phyloP scores from a whole-genome alignment of 2,888 invertebrate species.

The Teinopalpus imperialis region DNA sequence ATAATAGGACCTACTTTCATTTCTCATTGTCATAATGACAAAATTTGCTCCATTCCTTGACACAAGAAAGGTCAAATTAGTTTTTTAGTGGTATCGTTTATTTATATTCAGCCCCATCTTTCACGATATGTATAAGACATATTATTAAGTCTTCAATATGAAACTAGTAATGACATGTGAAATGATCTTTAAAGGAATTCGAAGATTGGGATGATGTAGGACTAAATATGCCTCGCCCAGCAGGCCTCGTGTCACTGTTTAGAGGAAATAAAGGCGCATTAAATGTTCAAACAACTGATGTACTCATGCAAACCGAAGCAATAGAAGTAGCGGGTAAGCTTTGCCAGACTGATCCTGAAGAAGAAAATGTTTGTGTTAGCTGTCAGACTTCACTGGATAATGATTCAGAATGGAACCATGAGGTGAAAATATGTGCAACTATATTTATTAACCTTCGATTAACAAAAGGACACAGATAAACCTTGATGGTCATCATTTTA shows the following conservation, averaged over 20 bases:
- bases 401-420: conserved; percentile 71
- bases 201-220: conserved; percentile 97
- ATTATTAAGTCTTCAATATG: too few relatives aligned
- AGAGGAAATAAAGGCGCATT: conserved; percentile 74
- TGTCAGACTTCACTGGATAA: conserved; percentile 63
- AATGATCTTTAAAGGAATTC: conserved; percentile 85
- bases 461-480: too few relatives aligned
- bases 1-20: too few relatives aligned
- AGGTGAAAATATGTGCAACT: conserved; percentile 46
- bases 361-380: conserved; percentile 65
- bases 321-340: conserved; percentile 43
- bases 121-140: too few relatives aligned
- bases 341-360: conserved; percentile 76
- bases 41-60: too few relatives aligned
- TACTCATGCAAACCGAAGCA: conserved; percentile 71
- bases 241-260: conserved; percentile 86
- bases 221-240: conserved; percentile 90
- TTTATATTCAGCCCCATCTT: too few relatives aligned
- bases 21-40: too few relatives aligned
- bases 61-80: too few relatives aligned
- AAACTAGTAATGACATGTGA: too few relatives aligned
- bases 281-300: conserved; percentile 63
- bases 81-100: too few relatives aligned
- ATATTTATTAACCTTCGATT: too few relatives aligned
- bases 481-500: too few relatives aligned